Evolutionary conservation across 2,888 invertebrate genomes (phyloP), one percentile per base, ranked within the genome.

Genomic region (Clitarchus hookeri): DNA sequence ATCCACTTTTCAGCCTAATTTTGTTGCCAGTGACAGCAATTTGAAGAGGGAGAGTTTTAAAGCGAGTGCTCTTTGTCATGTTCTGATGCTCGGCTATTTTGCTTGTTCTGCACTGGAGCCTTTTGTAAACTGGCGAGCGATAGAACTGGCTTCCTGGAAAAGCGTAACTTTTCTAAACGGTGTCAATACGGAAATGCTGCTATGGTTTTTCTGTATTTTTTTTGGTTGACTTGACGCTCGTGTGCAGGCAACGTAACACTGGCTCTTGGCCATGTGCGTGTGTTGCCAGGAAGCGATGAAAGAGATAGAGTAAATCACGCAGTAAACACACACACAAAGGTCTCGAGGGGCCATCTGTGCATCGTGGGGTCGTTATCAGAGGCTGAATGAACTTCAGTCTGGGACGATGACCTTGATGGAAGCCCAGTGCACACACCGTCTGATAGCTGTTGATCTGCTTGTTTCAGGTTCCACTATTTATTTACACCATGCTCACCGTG

Each of bases 391-490:
- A 65, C 65, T 65, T 65, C 65, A 65, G 12, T 65, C 65, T 3
- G 23, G 23, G 65, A 65, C 65, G 8, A 65, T 65, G 65, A 65
- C 65, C 65, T 65, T 65, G 65, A 23, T 23, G 65, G 65, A 8
- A 65, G 65, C 8, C 65, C 65, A 65, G 65, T 23, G 23, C 65
- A 65, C 65, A 23, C 65, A 65, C 65, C 6, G 23, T 11, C 65
- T 65, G 65, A 65, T 65, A 65, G 65, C 65, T 65, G 65, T n/a
- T 19, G 19, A 65, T 23, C 19, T 19, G 65, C 65, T 65, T 65
- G 65, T 65, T 65, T 65, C 65, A 65, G 65, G 65, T 65, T 65
- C 65, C 65, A n/a, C 65, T 65, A 65, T 65, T 65, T 65, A 65
- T 65, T 65, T 65, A 65, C 65, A 65, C 65, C 65, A 65, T 65